phyloP scores from a whole-genome alignment of 2,113 vertebrate genomes.

The Perognathus longimembris region DNA sequence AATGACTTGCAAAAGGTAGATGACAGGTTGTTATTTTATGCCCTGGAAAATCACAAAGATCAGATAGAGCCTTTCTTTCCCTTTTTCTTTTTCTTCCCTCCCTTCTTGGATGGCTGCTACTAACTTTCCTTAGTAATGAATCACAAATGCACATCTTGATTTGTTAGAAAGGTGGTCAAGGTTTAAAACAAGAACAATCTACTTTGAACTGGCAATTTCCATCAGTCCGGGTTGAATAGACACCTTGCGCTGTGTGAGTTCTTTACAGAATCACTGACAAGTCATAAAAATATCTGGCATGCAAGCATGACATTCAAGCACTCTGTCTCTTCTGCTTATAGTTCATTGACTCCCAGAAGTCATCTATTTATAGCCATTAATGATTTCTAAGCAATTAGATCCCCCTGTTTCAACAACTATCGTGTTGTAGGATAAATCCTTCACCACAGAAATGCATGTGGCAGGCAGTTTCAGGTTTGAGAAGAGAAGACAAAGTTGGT shows the following conservation, averaged over 20 bases:
- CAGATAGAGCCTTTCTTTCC: conserved; percentile 72
- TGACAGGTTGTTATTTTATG: conserved; percentile 90
- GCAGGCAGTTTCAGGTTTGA: conserved; percentile 52
- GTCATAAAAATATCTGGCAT: conserved; percentile 82
- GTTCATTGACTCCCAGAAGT: conserved; percentile 84
- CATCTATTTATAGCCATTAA: conserved; percentile 87
- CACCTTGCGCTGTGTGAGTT: conserved; percentile 77
- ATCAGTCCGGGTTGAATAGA: conserved; percentile 76
- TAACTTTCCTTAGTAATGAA: conserved; percentile 70
- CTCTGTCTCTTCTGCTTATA: conserved; percentile 81
- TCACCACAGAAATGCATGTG: conserved; percentile 54
- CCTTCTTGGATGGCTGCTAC: conserved; percentile 63
- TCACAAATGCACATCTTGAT: conserved; percentile 73
- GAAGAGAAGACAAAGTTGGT: conserved; percentile 61
- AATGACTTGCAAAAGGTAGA: conserved; percentile 87
- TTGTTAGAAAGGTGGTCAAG: conserved; percentile 81
- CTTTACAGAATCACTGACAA: conserved; percentile 80
- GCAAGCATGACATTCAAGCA: conserved; percentile 84
- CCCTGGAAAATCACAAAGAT: conserved; percentile 85
- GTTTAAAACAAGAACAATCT: conserved; percentile 83
- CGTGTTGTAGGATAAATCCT: conserved; percentile 77
- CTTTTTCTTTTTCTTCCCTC: background rate
- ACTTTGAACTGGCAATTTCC: conserved; percentile 81
- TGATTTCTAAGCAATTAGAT: conserved; percentile 85
- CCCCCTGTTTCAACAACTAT: conserved; percentile 79